phyloP scores from a whole-genome alignment of 1,140 invertebrate species.

The Ganaspis sp. region DNA sequence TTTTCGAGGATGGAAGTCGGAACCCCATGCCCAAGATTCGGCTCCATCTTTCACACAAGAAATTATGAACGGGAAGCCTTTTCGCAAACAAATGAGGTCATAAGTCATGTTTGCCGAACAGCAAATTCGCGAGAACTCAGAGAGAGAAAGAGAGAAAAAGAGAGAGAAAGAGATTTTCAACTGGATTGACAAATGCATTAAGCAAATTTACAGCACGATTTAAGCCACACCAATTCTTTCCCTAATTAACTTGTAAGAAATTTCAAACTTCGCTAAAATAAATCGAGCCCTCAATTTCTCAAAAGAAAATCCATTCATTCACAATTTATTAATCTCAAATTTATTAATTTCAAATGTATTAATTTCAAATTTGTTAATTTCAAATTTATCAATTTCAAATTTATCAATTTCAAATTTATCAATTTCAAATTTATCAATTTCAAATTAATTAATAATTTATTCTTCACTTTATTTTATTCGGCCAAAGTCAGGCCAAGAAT shows the following conservation, averaged over 20 bases:
- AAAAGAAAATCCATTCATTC: background rate
- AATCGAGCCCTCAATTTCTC: background rate
- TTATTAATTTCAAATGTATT: too few species aligned
- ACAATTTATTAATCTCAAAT: too few species aligned
- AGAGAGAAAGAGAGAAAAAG: background rate
- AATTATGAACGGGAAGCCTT: conserved; percentile 20
- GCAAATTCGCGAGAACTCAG: background rate
- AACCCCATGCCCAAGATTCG: background rate
- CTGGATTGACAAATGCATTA: conserved; percentile 12
- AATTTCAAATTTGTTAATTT: too few species aligned
- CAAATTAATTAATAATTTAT: too few species aligned
- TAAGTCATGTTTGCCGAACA: conserved; percentile 15
- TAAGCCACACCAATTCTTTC: background rate
- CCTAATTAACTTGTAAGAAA: background rate
- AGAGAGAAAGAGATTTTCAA: background rate
- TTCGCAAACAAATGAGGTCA: conserved; percentile 23
- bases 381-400: too few species aligned
- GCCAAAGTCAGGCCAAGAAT: too few species aligned
- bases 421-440: too few species aligned
- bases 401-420: too few species aligned
- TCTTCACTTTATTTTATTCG: too few species aligned
- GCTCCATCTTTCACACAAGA: background rate
- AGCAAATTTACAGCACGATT: background rate
- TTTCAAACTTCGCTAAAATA: background rate
- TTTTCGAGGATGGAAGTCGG: conserved; percentile 12